Percentiles rank a stretch among this genome's conserved stretches.
phyloP scores from a whole-genome alignment of 2,797 vertebrate species.

The Odontamblyopus lacepedii region DNA sequence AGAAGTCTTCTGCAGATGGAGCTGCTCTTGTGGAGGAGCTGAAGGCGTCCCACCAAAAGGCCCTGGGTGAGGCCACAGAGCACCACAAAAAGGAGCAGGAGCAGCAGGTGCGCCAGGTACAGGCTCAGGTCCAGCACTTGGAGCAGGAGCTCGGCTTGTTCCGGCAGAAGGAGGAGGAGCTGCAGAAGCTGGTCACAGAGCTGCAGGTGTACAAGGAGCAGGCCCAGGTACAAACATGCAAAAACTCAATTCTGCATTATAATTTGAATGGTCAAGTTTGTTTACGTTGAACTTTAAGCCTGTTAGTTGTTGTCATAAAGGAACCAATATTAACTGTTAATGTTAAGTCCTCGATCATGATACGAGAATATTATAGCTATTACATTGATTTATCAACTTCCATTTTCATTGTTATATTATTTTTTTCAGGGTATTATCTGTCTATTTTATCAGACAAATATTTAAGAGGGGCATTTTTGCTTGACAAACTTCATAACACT shows the following conservation, averaged over 20 bases:
- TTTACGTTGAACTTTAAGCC: background rate
- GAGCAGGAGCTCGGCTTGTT: conserved; percentile 69
- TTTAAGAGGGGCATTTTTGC: conserved; percentile 43
- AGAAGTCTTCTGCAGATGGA: conserved; percentile 74
- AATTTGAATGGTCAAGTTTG: no score
- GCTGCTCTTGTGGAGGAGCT: conserved; percentile 76
- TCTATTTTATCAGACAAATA: conserved; percentile 20
- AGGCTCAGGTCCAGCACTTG: conserved; percentile 25
- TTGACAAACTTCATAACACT: background rate
- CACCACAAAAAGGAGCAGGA: conserved; percentile 70
- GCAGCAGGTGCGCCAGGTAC: conserved; percentile 70
- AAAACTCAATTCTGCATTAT: background rate
- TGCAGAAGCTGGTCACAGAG: conserved; percentile 79
- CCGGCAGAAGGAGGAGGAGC: conserved; percentile 68
- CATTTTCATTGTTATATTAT: background rate
- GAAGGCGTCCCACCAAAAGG: conserved; percentile 78
- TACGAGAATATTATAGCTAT: background rate
- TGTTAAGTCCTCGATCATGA: background rate
- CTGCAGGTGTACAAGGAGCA: conserved; percentile 83
- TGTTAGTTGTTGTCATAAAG: background rate
- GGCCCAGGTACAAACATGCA: conserved; percentile 75
- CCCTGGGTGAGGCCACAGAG: conserved; percentile 70
- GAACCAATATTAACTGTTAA: background rate
- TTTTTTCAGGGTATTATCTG: conserved; percentile 13
- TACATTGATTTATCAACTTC: background rate